These are phyloP conservation scores for Ibycter americanus DNA, from an alignment of 2,797 vertebrate species.

Conservation along the genomic window DNA sequence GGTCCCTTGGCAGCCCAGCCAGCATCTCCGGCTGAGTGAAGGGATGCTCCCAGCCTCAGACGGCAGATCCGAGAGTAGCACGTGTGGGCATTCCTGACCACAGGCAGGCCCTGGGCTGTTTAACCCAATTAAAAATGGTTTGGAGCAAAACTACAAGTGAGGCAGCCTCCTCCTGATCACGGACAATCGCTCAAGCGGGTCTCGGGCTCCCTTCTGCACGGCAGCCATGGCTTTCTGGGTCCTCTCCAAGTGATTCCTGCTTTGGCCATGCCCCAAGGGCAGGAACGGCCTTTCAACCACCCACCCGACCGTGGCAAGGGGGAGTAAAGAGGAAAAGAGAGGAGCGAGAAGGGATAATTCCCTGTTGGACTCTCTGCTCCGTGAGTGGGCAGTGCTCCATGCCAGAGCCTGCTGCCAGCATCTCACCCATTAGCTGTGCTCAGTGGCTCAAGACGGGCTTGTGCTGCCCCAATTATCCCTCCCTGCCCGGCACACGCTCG, in stretches of 20 bases:
- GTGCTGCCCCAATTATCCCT: slow-evolving; percentile 4
- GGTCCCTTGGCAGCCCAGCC: neutral
- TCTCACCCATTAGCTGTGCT: neutral
- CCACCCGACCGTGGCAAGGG: neutral
- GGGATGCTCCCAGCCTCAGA: neutral
- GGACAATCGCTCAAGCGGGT: fast-evolving
- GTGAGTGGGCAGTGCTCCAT: neutral
- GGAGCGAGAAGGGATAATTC: neutral
- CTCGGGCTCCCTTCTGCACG: neutral
- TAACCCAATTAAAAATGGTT: slow-evolving; percentile 32
- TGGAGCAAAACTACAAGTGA: neutral
- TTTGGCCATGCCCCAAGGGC: neutral
- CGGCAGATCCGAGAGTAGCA: neutral
- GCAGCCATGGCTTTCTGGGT: neutral
- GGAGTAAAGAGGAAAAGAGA: neutral
- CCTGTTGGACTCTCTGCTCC: neutral
- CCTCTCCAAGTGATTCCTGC: neutral
- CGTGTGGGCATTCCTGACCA: neutral
- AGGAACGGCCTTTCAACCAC: neutral
- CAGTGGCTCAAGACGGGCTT: neutral
- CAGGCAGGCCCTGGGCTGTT: neutral
- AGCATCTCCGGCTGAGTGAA: fast-evolving
- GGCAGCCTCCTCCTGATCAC: neutral
- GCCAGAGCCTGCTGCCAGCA: neutral
- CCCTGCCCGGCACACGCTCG: neutral